Conservation (phyloP, 2,888 invertebrate species). For the Stenichneumon culpator region DNA sequence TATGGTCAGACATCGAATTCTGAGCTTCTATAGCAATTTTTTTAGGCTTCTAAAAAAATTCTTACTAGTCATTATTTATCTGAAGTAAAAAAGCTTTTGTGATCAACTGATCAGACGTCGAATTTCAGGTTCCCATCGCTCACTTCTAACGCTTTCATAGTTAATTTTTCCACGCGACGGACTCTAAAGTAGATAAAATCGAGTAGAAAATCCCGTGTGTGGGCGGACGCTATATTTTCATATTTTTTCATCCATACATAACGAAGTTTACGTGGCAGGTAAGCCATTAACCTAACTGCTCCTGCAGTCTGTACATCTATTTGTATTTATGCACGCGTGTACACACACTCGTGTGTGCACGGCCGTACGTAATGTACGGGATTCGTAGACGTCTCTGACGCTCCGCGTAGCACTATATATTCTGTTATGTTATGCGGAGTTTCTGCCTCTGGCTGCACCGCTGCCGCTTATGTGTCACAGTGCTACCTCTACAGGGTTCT, state of each 20-base stretch:
- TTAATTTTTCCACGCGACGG: background rate
- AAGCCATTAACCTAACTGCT: constrained; percentile 56
- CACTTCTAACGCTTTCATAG: too few relatives aligned
- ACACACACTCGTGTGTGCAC: constrained; percentile 55
- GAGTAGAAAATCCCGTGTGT: background rate
- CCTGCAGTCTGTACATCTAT: constrained; percentile 50
- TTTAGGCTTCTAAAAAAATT: too few relatives aligned
- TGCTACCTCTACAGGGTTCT: constrained; percentile 28
- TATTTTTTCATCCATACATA: background rate
- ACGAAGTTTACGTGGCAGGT: background rate
- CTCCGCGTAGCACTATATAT: constrained; percentile 41
- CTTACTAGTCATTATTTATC: background rate
- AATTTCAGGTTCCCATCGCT: background rate
- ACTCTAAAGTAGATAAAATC: background rate
- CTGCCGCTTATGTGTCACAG: constrained; percentile 37
- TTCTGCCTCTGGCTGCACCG: constrained; percentile 18
- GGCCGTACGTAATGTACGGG: constrained; percentile 55
- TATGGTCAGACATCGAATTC: background rate
- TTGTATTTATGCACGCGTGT: constrained; percentile 58
- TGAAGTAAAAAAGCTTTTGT: background rate
- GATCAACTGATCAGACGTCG: background rate
- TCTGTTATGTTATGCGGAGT: constrained; percentile 54
- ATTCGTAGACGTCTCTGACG: constrained; percentile 58
- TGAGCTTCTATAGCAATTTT: background rate
- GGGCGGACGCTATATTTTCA: background rate